Evolutionary conservation across 2,888 invertebrate genomes (phyloP).

Genomic region (Frankliniella intonsa): DNA sequence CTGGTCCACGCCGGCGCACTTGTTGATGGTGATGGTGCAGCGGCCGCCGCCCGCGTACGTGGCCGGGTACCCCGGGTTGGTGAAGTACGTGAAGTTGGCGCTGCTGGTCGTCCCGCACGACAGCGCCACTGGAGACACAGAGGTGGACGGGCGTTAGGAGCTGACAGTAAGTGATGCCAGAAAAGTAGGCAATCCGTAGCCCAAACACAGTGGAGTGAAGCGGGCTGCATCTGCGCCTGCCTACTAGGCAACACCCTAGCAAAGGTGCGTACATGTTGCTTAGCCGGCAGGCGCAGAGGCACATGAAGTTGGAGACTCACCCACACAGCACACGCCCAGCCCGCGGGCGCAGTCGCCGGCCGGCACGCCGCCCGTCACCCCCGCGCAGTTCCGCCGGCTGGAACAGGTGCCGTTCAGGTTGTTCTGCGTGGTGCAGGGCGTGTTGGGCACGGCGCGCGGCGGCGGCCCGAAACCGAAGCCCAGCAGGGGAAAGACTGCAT

Average conservation of each 20-base stretch:
- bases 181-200: too few species aligned
- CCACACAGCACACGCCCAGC: conserved; percentile 76
- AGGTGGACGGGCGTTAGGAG: too few species aligned
- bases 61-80: conserved; percentile 69
- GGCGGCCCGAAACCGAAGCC: conserved; percentile 10
- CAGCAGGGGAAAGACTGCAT: neutral
- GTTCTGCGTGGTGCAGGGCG: neutral
- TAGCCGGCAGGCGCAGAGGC: too few species aligned
- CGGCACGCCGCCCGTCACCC: conserved; percentile 56
- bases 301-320: conserved; percentile 55
- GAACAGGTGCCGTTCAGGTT: conserved; percentile 29
- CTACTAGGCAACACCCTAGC: too few species aligned
- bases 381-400: conserved; percentile 32
- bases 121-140: neutral
- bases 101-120: conserved; percentile 65
- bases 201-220: too few species aligned
- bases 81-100: conserved; percentile 79
- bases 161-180: too few species aligned
- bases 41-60: conserved; percentile 59
- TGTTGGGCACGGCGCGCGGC: neutral
- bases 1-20: conserved; percentile 47
- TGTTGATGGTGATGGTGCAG: conserved; percentile 67
- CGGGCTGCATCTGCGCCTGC: too few species aligned
- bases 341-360: conserved; percentile 69
- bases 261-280: too few species aligned